These are phyloP conservation scores for Darevskia nairensis DNA, from an alignment of 2,797 vertebrate species.

Conservation along the genomic window DNA sequence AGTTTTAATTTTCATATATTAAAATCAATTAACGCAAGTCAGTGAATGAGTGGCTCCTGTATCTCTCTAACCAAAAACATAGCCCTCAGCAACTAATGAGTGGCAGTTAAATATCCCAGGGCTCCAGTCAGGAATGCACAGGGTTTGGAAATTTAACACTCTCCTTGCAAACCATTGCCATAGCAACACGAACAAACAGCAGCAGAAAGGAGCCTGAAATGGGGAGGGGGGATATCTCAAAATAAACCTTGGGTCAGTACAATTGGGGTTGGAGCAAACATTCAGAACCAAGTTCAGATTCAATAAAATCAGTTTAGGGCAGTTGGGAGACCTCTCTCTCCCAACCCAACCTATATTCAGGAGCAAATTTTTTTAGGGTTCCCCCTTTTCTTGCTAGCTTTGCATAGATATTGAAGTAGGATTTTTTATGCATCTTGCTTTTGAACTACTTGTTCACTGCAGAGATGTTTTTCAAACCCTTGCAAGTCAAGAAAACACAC, in stretches of 20 bases:
- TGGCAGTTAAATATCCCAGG: not conserved
- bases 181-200: not conserved
- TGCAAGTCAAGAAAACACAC: too few species aligned
- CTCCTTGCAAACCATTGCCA: not conserved
- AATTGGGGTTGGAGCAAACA: not conserved
- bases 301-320: not conserved
- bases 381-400: not conserved
- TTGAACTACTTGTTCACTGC: too few species aligned
- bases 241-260: not conserved
- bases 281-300: not conserved
- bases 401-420: not conserved
- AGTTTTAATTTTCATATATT: not conserved
- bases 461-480: too few species aligned
- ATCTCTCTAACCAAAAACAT: not conserved
- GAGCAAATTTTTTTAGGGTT: not conserved
- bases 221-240: not conserved
- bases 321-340: too few species aligned
- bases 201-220: not conserved
- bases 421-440: not conserved
- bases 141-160: not conserved
- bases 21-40: not conserved
- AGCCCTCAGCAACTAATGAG: not conserved
- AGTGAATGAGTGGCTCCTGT: not conserved
- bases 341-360: not conserved
- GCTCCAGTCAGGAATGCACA: not conserved